These are phyloP conservation scores for Drosophila cyrtoloma DNA, from an alignment of 2,888 invertebrate genomes.

Conservation along the genomic window DNA sequence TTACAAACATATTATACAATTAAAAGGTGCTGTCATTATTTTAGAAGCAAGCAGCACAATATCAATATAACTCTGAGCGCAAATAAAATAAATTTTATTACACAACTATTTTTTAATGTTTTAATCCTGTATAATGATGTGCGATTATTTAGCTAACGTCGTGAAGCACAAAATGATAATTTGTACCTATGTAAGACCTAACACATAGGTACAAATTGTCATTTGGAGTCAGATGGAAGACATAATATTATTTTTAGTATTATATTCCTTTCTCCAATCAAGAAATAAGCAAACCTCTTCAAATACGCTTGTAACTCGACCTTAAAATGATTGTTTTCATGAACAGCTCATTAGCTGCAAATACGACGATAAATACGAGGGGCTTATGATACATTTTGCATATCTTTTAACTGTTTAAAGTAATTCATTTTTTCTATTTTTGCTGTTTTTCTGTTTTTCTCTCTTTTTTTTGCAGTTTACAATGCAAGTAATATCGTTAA, in stretches of 20 bases:
- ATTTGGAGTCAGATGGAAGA: neutral
- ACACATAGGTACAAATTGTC: neutral
- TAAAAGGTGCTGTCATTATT: neutral
- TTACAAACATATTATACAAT: neutral
- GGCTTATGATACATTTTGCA: slow-evolving; percentile 35
- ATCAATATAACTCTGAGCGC: neutral
- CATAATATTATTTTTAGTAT: neutral
- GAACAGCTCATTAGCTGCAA: slow-evolving; percentile 36
- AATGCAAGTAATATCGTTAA: slow-evolving; percentile 75
- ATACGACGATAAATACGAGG: slow-evolving; percentile 39
- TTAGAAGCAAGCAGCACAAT: neutral
- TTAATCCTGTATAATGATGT: neutral
- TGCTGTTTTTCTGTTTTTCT: slow-evolving; percentile 23
- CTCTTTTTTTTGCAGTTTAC: slow-evolving; percentile 45
- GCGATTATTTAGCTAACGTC: neutral
- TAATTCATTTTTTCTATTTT: neutral
- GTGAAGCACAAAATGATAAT: neutral
- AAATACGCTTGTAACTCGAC: slow-evolving; percentile 1
- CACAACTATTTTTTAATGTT: neutral
- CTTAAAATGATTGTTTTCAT: slow-evolving; percentile 34
- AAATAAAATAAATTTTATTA: neutral
- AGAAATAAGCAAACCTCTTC: neutral
- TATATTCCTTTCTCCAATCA: neutral
- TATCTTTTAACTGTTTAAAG: slow-evolving; percentile 8
- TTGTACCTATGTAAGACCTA: neutral